phyloP scores from a whole-genome alignment of 2,888 invertebrate genomes.

The Loripinus fragilis region DNA sequence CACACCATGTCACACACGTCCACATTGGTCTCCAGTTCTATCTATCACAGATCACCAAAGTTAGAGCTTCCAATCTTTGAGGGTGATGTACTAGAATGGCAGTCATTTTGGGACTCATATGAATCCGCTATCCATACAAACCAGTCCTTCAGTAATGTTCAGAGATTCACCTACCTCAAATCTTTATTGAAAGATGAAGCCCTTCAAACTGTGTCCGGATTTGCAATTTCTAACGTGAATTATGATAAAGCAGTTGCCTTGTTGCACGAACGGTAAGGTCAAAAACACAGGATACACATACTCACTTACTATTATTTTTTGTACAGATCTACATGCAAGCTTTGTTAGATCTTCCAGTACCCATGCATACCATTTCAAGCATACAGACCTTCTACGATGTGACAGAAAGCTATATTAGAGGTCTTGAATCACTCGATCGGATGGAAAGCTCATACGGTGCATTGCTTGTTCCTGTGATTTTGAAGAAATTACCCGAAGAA shows the following conservation, averaged over 20 bases:
- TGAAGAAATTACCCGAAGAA: not conserved
- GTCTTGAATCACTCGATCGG: slow-evolving; percentile 10
- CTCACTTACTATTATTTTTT: too few species aligned
- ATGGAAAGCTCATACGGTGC: slow-evolving; percentile 13
- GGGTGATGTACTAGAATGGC: too few species aligned
- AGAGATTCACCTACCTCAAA: slow-evolving; percentile 3
- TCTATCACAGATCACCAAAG: slow-evolving; percentile 7
- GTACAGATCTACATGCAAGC: slow-evolving; percentile 7
- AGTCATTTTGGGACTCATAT: too few species aligned
- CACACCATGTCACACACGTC: slow-evolving; percentile 1
- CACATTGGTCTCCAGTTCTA: not conserved
- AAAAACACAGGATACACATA: slow-evolving; percentile 2
- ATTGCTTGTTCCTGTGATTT: too few species aligned
- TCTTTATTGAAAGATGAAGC: not conserved
- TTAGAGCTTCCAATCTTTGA: too few species aligned
- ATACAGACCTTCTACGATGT: not conserved
- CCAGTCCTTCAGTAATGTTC: slow-evolving; percentile 2
- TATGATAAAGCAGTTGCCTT: too few species aligned
- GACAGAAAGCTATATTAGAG: slow-evolving; percentile 5
- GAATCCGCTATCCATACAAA: slow-evolving; percentile 1
- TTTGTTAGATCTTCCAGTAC: slow-evolving; percentile 7
- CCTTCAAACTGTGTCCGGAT: slow-evolving; percentile 1
- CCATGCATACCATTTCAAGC: slow-evolving; percentile 4
- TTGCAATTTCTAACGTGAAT: not conserved
- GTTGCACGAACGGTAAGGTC: slow-evolving; percentile 7